Base-by-base conservation (phyloP, 2,113 vertebrate species). In the Trogon surrucura region DNA sequence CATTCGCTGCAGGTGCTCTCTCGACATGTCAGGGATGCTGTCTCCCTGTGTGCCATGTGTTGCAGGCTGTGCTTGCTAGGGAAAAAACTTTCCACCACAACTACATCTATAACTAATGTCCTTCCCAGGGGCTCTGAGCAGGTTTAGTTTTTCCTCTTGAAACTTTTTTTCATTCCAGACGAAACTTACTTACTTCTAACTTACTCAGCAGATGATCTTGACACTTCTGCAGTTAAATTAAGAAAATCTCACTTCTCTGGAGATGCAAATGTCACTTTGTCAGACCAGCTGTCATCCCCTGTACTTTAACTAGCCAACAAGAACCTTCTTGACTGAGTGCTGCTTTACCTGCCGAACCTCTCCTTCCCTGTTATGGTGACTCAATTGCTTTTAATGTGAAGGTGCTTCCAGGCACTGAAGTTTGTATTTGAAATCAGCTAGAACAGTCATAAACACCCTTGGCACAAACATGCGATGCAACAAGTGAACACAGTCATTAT, bases 211-310 rank as follows among this genome's bases (percentile, higher is more conserved):
- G 83, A 92, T 67, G 86, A 94, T 96, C 92, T 88, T 81, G 92
- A 94, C 96, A 95, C 77, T 89, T 92, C 80, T 86, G 47, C 51
- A 44, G 91, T 90, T 95, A 96, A 92, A 95, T 97, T 95, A 97
- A 92, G 94, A 93, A 91, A 93, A 77, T 84, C 91, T 94, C 94
- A 93, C 92, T 94, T 96, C 80, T 94, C 88, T 67, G 85, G 95
- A 95, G 88, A 85, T 86, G 85, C 80, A 95, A 93, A 92, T 92
- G 95, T 94, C 96, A 95, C 86, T 92, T 93, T 90, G 88, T 93
- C 85, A 96, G 95, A 70, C 80, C 91, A 90, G 94, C 94, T 96
- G 94, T 78, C 96, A 94, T 56, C 88, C 72, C 80, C 83, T 88
- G 75, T 80, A 66, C 88, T 91, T 91, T 36, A 77, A 41, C 58